Conservation (phyloP, 1,140 invertebrate genomes). For the Grapholita molesta region DNA sequence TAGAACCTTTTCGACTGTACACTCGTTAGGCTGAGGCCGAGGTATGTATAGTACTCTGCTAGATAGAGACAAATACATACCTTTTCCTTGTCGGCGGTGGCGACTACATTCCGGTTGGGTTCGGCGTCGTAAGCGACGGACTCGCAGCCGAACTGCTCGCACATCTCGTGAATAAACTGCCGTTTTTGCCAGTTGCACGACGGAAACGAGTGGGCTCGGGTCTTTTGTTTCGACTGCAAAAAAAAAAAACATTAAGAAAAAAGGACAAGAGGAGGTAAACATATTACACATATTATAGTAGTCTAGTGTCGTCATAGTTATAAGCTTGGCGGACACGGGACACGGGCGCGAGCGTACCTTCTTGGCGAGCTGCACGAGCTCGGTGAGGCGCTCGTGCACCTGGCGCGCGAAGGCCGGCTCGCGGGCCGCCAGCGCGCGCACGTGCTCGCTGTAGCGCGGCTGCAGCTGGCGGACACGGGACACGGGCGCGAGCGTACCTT, state of each 20-base stretch:
- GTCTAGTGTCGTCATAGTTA: too few relatives aligned
- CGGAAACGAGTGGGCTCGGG: conserved; percentile 93
- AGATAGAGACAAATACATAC: conserved; percentile 59
- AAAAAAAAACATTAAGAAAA: too few relatives aligned
- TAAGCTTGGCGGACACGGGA: conserved; percentile 91
- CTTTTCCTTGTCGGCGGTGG: conserved; percentile 90
- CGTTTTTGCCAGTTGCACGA: conserved; percentile 95
- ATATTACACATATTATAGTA: too few relatives aligned
- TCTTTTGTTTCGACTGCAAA: conserved; percentile 88
- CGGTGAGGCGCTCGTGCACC: conserved; percentile 91
- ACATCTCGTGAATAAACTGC: conserved; percentile 94
- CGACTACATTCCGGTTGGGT: conserved; percentile 96
- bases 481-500: conserved; percentile 80
- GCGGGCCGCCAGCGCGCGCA: conserved; percentile 91
- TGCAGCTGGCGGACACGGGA: conserved; percentile 83
- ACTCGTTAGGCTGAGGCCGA: too few relatives aligned
- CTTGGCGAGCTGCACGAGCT: conserved; percentile 93
- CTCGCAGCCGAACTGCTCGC: conserved; percentile 95
- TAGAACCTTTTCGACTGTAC: too few relatives aligned
- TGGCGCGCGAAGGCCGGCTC: conserved; percentile 89
- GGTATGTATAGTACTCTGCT: too few relatives aligned
- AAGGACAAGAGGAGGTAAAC: too few relatives aligned
- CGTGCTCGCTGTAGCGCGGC: conserved; percentile 91
- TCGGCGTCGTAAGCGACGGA: conserved; percentile 96
- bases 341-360: conserved; percentile 86